These are phyloP conservation scores for Trichomalopsis sarcophagae DNA, from an alignment of 1,140 invertebrate species.

Conservation along the genomic window DNA sequence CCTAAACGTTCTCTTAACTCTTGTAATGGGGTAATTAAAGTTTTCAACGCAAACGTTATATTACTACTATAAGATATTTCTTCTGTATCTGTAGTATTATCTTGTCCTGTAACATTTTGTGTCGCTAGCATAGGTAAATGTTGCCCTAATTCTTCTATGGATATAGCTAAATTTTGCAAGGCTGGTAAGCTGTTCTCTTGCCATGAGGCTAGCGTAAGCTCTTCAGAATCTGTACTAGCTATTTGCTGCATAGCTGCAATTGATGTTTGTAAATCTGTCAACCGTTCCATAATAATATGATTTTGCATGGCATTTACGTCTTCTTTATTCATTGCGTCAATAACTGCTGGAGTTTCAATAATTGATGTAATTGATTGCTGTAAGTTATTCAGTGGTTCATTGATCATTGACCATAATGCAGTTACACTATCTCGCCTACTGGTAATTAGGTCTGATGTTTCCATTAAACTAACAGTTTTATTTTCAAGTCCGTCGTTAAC, in stretches of 20 bases:
- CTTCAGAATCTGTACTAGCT: constrained; percentile 56
- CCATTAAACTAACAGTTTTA: constrained; percentile 16
- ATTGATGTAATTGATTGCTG: constrained; percentile 61
- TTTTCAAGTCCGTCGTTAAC: constrained; percentile 2
- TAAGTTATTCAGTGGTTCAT: constrained; percentile 60
- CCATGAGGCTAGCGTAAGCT: constrained; percentile 56
- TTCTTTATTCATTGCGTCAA: constrained; percentile 58
- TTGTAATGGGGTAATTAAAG: constrained; percentile 74
- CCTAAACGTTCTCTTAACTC: constrained; percentile 76
- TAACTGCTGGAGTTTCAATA: constrained; percentile 53
- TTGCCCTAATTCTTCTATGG: constrained; percentile 72
- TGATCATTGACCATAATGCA: constrained; percentile 57
- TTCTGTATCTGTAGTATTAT: constrained; percentile 54
- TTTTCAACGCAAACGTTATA: constrained; percentile 54
- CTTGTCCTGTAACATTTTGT: constrained; percentile 57
- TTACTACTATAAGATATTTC: constrained; percentile 55
- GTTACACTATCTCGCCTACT: constrained; percentile 51
- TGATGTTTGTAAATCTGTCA: constrained; percentile 68
- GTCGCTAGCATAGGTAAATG: constrained; percentile 60
- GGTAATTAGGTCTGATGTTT: constrained; percentile 42
- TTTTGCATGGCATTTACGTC: not conserved
- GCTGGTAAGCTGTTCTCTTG: constrained; percentile 67
- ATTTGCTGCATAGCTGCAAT: constrained; percentile 69
- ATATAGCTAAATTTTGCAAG: constrained; percentile 73
- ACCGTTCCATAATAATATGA: constrained; percentile 56